phyloP scores from a whole-genome alignment of 2,113 vertebrate species.

The Mustelus asterias region DNA sequence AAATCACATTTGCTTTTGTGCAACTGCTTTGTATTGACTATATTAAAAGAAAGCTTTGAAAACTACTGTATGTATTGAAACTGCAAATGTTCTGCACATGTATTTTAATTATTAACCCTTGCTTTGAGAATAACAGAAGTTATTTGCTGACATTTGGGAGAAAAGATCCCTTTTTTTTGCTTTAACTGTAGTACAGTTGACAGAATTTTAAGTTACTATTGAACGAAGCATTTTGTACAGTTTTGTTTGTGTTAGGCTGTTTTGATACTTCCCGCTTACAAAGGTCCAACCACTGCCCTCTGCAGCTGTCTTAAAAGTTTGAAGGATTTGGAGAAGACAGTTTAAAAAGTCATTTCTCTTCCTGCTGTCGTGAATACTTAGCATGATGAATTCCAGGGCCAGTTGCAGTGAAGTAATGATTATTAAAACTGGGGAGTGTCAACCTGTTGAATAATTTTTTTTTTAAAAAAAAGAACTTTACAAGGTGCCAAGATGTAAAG shows the following conservation, averaged over 20 bases:
- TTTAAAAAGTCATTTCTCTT: slow-evolving; percentile 64
- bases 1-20: slow-evolving; percentile 85
- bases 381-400: slow-evolving; percentile 84
- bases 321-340: slow-evolving; percentile 62
- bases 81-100: slow-evolving; percentile 85
- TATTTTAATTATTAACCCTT: slow-evolving; percentile 85
- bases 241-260: slow-evolving; percentile 61
- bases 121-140: slow-evolving; percentile 76
- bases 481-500: slow-evolving; percentile 96
- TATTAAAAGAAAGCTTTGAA: slow-evolving; percentile 73
- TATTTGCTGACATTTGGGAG: slow-evolving; percentile 71
- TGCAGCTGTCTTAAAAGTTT: slow-evolving; percentile 69
- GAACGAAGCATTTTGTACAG: slow-evolving; percentile 87
- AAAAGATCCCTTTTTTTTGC: slow-evolving; percentile 65
- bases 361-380: slow-evolving; percentile 74
- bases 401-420: slow-evolving; percentile 78
- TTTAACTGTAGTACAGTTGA: slow-evolving; percentile 94
- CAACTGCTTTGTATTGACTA: slow-evolving; percentile 90
- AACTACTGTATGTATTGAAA: slow-evolving; percentile 93
- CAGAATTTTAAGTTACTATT: slow-evolving; percentile 74
- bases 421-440: slow-evolving; percentile 78
- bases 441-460: slow-evolving; percentile 81
- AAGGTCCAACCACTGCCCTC: slow-evolving; percentile 75
- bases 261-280: slow-evolving; percentile 78
- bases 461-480: slow-evolving; percentile 71